A percentile compares a stretch with the other conserved stretches of the same genome.
These are phyloP conservation scores for Mormyrus iriodes DNA, from an alignment of 2,113 vertebrate species.

Conservation along the genomic window DNA sequence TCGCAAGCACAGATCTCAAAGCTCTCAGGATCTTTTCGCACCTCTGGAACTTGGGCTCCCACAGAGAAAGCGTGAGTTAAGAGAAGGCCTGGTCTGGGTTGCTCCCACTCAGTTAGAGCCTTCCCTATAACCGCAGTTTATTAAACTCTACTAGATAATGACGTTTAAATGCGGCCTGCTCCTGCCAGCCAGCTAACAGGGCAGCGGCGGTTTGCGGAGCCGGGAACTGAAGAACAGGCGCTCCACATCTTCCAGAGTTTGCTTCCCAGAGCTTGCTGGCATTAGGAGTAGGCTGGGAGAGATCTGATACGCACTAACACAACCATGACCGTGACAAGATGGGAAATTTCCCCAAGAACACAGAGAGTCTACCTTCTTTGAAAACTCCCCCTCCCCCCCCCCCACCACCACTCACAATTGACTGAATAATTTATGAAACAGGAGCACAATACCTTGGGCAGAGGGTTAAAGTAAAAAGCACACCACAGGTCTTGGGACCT, in stretches of 20 bases:
- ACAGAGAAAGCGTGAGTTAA: neutral
- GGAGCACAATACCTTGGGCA: neutral
- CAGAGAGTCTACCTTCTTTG: neutral
- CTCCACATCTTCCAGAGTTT: too few relatives aligned
- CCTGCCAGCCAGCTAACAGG: neutral
- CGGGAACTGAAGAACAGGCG: neutral
- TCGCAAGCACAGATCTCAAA: neutral
- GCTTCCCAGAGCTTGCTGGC: neutral
- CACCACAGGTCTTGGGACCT: neutral
- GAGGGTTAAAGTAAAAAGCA: neutral
- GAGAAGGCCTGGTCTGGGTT: neutral
- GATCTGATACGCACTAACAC: neutral
- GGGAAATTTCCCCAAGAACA: neutral
- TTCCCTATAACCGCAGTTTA: slow-evolving; percentile 15
- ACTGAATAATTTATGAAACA: neutral
- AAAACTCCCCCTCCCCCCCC: neutral
- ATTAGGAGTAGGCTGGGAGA: neutral
- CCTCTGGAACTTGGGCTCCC: neutral
- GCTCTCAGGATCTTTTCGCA: neutral
- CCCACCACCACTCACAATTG: neutral
- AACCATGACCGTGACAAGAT: neutral
- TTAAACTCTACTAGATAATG: slow-evolving; percentile 22
- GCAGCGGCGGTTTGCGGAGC: slow-evolving; percentile 15
- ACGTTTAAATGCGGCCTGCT: neutral
- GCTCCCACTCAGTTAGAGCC: neutral